Evolutionary conservation across 1,140 invertebrate species (phyloP), one percentile per base, ranked within the genome.

Genomic region (Andrena cerasifolii): DNA sequence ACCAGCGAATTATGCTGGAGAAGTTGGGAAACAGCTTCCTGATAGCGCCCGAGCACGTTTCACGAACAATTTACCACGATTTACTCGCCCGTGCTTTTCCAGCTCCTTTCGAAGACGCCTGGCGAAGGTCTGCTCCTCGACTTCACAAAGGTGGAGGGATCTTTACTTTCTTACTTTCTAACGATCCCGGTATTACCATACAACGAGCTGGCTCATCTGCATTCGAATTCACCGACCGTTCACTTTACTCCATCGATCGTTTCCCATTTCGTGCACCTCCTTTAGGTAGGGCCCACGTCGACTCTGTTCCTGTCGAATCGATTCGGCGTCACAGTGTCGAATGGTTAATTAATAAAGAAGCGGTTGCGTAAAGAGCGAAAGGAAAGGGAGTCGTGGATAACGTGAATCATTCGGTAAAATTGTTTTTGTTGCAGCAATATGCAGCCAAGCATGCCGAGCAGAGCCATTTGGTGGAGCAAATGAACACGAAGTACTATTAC

Each of bases 401-500:
- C 18, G n/a, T 61, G 75, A 77, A 77, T 77, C 67, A 62, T 53
- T 43, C 18, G 24, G 36, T 62, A 36, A 40, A 80, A 56, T 70
- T 70, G 45, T 77, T 65, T 40, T 28, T 90, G 86, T 95, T 95
- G 0, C 94, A 97, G 96, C 94, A 94, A 90, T 95, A 95, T 89
- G 94, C 95, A 62, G 94, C 94, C 76, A 96, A 96, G 92, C 94
- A 96, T 89, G 92, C 93, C 58, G 95, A 95, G 85, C 95, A 95
- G 54, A 95, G 95, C 85, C 92, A 95, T n/a, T 93, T 97, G 70
- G 91, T 97, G 66, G 96, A 97, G 80, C 95, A 95, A 83, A 93
- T 97, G 90, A 97, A 97, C 89, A 94, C 94, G 63, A 97, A 97
- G 92, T 97, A 96, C 90, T 97, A 95, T 88, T 97, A 96, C 90